Evolutionary conservation across 1,140 invertebrate genomes (phyloP), one percentile per base, ranked within the genome.

Genomic region (Hyposmocoma kahamanoa): DNA sequence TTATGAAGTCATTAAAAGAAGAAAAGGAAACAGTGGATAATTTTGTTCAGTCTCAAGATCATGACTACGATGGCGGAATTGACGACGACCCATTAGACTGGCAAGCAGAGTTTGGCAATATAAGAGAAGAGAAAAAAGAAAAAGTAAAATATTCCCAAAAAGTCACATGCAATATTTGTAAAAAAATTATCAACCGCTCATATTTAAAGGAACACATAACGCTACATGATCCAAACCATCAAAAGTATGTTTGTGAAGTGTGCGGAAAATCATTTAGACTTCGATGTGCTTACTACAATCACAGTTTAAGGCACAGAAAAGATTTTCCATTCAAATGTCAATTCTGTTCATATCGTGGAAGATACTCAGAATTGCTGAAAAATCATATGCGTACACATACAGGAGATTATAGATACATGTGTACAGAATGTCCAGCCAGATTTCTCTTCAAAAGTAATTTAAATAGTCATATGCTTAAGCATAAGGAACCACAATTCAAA

Each of bases 361-460:
- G 69, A 44, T 79, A 79, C 60, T 61, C 56, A 4, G 72, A 72
- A 41, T 45, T 76, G 2, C 53, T 88, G n/a, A 86, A 79, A 55
- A 83, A 73, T 22, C 88, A 88, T 48, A 86, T 88, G 76, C 60
- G 84, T 34, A 82, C 75, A 4, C 87, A 88, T 44, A 86, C 81
- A 32, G 82, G 78, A 45, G 87, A 84, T 61, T 87, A 81, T 41
- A 73, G 80, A 22, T 89, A 88, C 42, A 73, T 78, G 72, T 89
- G 88, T 58, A 83, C 87, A 21, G 72, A 87, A 66, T 89, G 88
- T 50, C 76, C 77, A 1, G 87, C 87, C 26, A 59, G 78, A 36
- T 89, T 88, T 49, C 59, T 86, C 4, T 87, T 86, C 50, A 87
- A 84, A 47, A 87, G 86, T 46, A 88, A 88, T 59, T 64, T 89